Conservation (phyloP, 2,888 invertebrate species). For the Sphaeridia pumilis region DNA sequence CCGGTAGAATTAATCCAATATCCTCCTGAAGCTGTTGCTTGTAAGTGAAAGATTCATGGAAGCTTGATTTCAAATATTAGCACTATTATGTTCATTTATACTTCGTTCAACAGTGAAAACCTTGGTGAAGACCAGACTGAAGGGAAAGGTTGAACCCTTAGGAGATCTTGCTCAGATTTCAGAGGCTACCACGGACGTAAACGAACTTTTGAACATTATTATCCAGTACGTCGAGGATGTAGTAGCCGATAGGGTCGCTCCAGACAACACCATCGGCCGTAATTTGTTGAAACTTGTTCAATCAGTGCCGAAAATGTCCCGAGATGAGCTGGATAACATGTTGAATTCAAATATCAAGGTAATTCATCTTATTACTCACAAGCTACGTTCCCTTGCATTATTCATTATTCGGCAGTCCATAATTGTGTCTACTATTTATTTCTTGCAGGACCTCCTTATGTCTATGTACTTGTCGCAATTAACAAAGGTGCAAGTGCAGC, state of each 20-base stretch:
- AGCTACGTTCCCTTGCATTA: too few relatives aligned
- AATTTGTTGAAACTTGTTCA: constrained; percentile 79
- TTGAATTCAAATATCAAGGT: constrained; percentile 89
- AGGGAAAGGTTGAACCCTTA: constrained; percentile 54
- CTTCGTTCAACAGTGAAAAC: constrained; percentile 52
- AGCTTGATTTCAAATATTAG: not conserved
- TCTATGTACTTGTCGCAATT: constrained; percentile 90
- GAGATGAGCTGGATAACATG: constrained; percentile 84
- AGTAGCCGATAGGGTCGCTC: constrained; percentile 56
- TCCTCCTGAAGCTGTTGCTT: constrained; percentile 69
- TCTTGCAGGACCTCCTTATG: constrained; percentile 76
- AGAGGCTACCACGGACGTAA: constrained; percentile 68
- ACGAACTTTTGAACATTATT: constrained; percentile 59
- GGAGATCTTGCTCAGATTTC: constrained; percentile 64
- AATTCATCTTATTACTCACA: too few relatives aligned
- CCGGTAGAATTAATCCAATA: constrained; percentile 78
- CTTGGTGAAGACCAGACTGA: constrained; percentile 67
- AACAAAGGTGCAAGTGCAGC: constrained; percentile 87
- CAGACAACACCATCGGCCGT: constrained; percentile 81
- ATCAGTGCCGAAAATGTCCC: constrained; percentile 79
- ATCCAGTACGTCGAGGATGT: constrained; percentile 85
- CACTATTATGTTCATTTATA: constrained; percentile 16
- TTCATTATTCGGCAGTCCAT: constrained; percentile 7
- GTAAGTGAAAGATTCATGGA: constrained; percentile 39
- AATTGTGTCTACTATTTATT: constrained; percentile 18